Base-by-base conservation (phyloP, 2,888 invertebrate genomes). In the Archips crataeganus region DNA sequence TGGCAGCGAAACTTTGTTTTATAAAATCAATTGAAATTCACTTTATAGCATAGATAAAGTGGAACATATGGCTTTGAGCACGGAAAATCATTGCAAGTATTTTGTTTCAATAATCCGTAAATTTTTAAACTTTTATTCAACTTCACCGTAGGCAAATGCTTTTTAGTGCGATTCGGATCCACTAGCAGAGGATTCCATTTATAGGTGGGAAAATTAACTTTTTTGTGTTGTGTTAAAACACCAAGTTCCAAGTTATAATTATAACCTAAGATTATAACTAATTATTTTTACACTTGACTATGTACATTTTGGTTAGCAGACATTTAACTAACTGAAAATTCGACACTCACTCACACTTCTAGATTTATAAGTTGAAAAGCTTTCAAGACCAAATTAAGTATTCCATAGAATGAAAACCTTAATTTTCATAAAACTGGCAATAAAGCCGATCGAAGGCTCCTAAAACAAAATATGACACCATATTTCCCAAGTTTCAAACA, bases 401-500 rank as follows among this genome's bases (percentile, higher is more conserved):
- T 23, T 9, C 54, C 3, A 23, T 23, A 23, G 10, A 10, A 54
- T 15, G 4, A 23, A 10, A 11, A 11, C 32, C 3, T 32, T 11
- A 3, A 57, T 32, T 63, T 63, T 3, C 63, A 71, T 51, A 36
- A 39, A 61, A 66, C 6, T 49, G n/a, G 9, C 2, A 39, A 67
- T 42, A 63, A 66, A 61, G 51, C 23, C 57, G 42, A 63, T 54
- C 42, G 45, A 45, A 45, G 32, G 39, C 54, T 45, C 13, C 74
- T 4, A 65, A 71, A 70, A 75, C 66, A 68, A 75, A 76, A 79
- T 83, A 82, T 83, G 80, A 84, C 83, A 84, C 79, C 82, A 84
- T 87, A 88, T 85, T 86, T 84, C 82, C 80, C 75, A 76, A 90
- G 84, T 87, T 89, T 78, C 79, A 75, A 82, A 86, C 85, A 88